Conservation (phyloP, 2,113 vertebrate genomes). For the Callionymus lyra region DNA sequence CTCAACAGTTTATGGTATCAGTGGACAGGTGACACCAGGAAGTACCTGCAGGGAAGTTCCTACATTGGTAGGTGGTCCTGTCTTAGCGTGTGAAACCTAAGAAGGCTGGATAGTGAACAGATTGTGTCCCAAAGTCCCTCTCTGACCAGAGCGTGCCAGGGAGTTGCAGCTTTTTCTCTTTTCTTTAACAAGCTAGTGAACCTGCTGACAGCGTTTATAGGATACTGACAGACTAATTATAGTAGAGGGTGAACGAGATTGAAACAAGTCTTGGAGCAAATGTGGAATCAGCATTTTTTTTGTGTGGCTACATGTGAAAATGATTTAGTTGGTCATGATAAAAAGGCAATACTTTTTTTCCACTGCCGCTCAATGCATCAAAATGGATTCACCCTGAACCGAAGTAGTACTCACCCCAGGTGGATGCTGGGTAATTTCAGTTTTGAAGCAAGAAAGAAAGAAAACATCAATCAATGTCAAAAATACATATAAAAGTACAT, state of each 20-base stretch:
- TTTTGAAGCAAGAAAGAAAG: conserved; percentile 63
- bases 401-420: conserved; percentile 84
- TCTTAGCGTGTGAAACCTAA: conserved; percentile 25
- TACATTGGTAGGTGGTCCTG: no score
- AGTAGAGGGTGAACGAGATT: conserved; percentile 31
- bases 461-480: conserved; percentile 25
- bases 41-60: no score
- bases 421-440: conserved; percentile 69
- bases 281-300: conserved; percentile 32
- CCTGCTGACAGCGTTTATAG: conserved; percentile 49
- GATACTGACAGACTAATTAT: conserved; percentile 47
- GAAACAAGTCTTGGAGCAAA: conserved; percentile 26
- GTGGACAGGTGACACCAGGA: no score
- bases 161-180: conserved; percentile 34
- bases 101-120: conserved; percentile 26
- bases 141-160: conserved; percentile 27
- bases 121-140: conserved; percentile 21
- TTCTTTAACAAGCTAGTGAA: conserved; percentile 56
- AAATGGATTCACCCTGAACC: conserved; percentile 60
- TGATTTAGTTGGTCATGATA: conserved; percentile 20
- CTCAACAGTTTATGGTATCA: no score
- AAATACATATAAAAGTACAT: no score
- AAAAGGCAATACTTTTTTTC: conserved; percentile 32
- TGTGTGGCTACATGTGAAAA: conserved; percentile 38
- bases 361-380: conserved; percentile 3